Evolutionary conservation across 2,888 invertebrate species (phyloP), one percentile per base, ranked within the genome.

Genomic region (Tanytarsus gracilentus): DNA sequence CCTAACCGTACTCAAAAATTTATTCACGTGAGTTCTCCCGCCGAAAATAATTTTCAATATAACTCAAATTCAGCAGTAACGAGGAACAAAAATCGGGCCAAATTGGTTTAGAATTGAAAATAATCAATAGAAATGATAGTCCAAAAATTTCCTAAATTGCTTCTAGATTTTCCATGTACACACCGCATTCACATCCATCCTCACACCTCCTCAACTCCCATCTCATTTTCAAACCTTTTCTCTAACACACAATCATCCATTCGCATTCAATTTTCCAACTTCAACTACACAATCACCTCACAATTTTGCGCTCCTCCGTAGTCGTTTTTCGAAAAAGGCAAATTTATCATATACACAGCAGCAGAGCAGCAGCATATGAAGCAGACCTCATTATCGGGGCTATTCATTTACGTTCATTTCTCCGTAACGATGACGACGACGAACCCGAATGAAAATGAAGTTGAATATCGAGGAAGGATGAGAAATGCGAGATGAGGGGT

Each of bases 321-420:
- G n/a, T n/a, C n/a, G n/a, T 44, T 44, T 44, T 44, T 44, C 44
- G 44, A 44, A 44, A 44, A 44, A 44, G 44, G 44, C 44, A 44
- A 44, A 44, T 44, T 44, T 44, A 44, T 44, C 44, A 44, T 44
- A 16, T 23, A 44, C 16, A 18, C 44, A 44, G 18, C 58, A 58
- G 16, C 27, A 51, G 18, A 27, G 26, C 50, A n/a, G 14, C 50
- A 39, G n/a, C 27, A 40, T 27, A 48, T 44, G 58, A 48, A 58
- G 40, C 58, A 58, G 58, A 58, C 58, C 58, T 58, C 58, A 58
- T 58, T 58, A 58, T 58, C 58, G 30, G 44, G n/a, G 58, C 58
- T 48, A 58, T 58, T 58, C 58, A 58, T 58, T 58, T 44, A 44
- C 44, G 44, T 58, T 58, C 48, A 40, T 39, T 18, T 53, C n/a